Percentiles rank a stretch among this genome's conserved stretches.
Conservation (phyloP, 2,113 vertebrate species). For the Origma solitaria region DNA sequence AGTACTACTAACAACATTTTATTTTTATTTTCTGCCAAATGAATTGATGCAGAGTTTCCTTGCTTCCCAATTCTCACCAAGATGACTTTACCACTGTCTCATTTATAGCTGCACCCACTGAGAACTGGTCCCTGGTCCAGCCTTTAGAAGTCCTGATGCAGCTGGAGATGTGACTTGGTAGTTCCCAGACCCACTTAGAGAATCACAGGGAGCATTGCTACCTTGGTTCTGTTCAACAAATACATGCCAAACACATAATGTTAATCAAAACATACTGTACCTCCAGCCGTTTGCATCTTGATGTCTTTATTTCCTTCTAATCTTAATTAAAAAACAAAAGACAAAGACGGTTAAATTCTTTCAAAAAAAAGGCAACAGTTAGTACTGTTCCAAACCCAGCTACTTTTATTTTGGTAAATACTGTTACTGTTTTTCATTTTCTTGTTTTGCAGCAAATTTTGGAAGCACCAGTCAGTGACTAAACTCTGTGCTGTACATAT, state of each 20-base stretch:
- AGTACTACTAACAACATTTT: neutral
- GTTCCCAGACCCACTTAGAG: neutral
- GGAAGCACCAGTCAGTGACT: neutral
- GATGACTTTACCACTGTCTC: neutral
- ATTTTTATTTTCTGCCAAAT: neutral
- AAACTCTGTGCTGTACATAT: neutral
- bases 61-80: neutral
- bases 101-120: neutral
- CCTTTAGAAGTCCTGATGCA: neutral
- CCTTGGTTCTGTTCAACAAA: neutral
- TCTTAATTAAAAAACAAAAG: slow-evolving; percentile 66
- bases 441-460: neutral
- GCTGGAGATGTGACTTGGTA: neutral
- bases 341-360: slow-evolving; percentile 23
- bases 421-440: neutral
- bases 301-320: slow-evolving; percentile 61
- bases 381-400: neutral
- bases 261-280: slow-evolving; percentile 59
- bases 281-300: slow-evolving; percentile 46
- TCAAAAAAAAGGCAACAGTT: neutral
- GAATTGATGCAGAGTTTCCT: neutral
- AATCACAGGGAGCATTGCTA: neutral
- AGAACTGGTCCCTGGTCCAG: neutral
- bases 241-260: neutral
- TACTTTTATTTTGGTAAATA: neutral